Percentiles rank a stretch among this genome's conserved stretches.
phyloP scores from a whole-genome alignment of 2,113 vertebrate genomes.

The Lagenorhynchus albirostris region DNA sequence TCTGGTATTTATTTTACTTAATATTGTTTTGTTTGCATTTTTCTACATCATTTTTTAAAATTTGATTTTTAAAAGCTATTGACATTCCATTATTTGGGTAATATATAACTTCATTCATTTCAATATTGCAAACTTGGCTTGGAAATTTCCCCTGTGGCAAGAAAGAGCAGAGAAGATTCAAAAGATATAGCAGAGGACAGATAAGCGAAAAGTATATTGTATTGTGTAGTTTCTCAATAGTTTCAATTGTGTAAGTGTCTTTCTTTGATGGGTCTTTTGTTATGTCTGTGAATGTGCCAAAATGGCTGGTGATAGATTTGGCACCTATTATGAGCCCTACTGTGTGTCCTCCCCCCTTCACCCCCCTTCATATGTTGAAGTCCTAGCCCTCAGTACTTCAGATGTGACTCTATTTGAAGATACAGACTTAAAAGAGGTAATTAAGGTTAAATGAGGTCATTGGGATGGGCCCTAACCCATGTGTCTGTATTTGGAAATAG shows the following conservation, averaged over 20 bases:
- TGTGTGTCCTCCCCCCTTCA: fast-evolving
- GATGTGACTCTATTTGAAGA: background rate
- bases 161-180: background rate
- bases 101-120: background rate
- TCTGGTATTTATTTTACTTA: background rate
- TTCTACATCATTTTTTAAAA: background rate
- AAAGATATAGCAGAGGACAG: background rate
- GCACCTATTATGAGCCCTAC: background rate
- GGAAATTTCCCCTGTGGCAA: background rate
- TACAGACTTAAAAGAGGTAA: background rate
- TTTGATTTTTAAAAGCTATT: background rate
- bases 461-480: background rate
- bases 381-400: background rate
- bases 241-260: background rate
- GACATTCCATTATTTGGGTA: background rate
- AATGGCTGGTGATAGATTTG: background rate
- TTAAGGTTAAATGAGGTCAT: background rate
- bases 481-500: background rate
- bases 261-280: background rate
- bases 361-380: background rate
- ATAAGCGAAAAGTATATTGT: background rate
- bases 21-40: background rate
- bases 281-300: background rate
- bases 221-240: background rate
- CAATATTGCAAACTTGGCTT: background rate